Conservation (phyloP, 1,140 invertebrate species). For the Zaprionus taronus region DNA sequence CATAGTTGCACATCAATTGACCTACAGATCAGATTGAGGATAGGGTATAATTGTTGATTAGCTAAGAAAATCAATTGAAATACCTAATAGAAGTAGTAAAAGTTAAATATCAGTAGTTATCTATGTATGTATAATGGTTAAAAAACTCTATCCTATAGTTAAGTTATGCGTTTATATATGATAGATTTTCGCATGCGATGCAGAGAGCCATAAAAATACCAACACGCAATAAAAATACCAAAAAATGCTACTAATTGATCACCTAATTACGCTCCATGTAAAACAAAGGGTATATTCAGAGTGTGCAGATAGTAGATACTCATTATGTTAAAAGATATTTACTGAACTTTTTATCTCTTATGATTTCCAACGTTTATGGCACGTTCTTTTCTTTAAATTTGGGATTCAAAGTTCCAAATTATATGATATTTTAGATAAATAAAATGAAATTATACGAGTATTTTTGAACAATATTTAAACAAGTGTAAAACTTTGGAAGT, state of each 20-base stretch:
- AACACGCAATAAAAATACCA: conserved; percentile 40
- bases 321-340: no score
- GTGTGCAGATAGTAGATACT: not conserved
- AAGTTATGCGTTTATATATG: conserved; percentile 1
- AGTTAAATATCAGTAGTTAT: not conserved
- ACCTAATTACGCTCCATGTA: conserved; percentile 42
- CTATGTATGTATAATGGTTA: not conserved
- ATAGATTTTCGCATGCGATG: conserved; percentile 23
- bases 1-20: not conserved
- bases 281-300: not conserved
- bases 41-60: not conserved
- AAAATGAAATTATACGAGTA: no score
- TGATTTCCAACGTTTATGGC: no score
- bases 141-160: not conserved
- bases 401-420: no score
- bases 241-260: conserved; percentile 64
- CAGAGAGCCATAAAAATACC: conserved; percentile 46
- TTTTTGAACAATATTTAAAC: no score
- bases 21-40: not conserved
- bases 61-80: not conserved
- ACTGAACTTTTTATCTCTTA: no score
- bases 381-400: no score
- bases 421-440: no score
- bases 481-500: no score
- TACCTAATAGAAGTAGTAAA: not conserved